Base-by-base conservation (phyloP, 1,140 invertebrate species). In the Pseudomyrmex sp. region DNA sequence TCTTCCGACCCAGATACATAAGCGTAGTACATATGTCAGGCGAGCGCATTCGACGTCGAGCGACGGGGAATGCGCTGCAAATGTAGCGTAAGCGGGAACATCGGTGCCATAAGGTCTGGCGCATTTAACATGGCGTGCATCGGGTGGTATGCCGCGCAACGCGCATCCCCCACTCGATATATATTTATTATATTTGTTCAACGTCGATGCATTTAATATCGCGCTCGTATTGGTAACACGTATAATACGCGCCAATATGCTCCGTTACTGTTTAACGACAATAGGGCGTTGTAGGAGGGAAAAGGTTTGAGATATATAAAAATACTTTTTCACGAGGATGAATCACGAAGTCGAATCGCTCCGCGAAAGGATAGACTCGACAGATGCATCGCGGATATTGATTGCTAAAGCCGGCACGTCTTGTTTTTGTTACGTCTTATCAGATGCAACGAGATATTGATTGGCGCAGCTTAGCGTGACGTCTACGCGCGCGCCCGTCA, bases 341-440 rank as follows among this genome's bases (percentile, higher is more conserved):
- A 69, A 48, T 87, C 85, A 56, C 72, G 50, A 68, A 72, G 72
- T 61, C 79, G 69, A 84, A 86, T 89, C 82, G 77, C 48, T 65
- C 48, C 76, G 83, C 84, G 89, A 85, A 92, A 91, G 91, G 91
- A 89, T 92, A 93, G 91, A 91, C 92, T 92, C 91, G 92, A 92
- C 92, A 92, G 91, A 93, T 92, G 91, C 91, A 93, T 70, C 87
- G 84, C 86, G 77, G 86, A 88, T 92, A 93, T 93, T 89, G 91
- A 93, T 93, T 87, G 80, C 35, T 7, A 7, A 35, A 35, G 35
- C 35, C 35, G 35, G 35, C 35, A 35, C 5, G 35, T 35, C 5
- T 35, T 35, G 35, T 35, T 35, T 35, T 35, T 35, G 35, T 35
- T 35, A 35, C 35, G 35, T 35, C 35, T 35, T 35, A 35, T 35